Evolutionary conservation across 2,113 vertebrate genomes (phyloP).

Genomic region (Pagrus major): DNA sequence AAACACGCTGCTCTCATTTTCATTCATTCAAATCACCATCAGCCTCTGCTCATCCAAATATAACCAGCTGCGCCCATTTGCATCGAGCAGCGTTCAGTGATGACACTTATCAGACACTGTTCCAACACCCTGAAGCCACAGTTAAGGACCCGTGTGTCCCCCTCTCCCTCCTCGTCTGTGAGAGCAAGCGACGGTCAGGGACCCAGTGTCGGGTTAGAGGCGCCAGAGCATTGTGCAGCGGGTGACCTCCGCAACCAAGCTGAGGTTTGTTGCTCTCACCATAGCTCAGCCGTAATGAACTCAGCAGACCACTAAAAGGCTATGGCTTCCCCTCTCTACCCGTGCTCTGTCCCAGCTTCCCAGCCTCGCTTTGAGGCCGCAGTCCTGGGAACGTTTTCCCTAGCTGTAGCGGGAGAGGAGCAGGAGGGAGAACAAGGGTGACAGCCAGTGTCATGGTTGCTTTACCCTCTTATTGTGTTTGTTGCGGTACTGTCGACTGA

Average conservation of each 20-base stretch:
- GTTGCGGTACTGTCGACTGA: slow-evolving; percentile 7
- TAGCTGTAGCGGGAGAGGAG: neutral
- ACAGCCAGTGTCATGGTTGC: slow-evolving; percentile 9
- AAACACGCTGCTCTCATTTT: slow-evolving; percentile 64
- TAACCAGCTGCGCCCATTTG: slow-evolving; percentile 45
- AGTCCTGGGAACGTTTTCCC: slow-evolving; percentile 19
- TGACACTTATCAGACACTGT: slow-evolving; percentile 18
- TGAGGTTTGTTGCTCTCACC: slow-evolving; percentile 81
- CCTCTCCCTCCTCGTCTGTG: neutral
- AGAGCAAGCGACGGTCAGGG: slow-evolving; percentile 51
- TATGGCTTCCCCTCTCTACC: slow-evolving; percentile 70
- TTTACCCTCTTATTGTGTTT: slow-evolving; percentile 22
- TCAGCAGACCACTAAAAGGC: slow-evolving; percentile 80
- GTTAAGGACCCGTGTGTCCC: neutral
- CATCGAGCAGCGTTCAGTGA: slow-evolving; percentile 30
- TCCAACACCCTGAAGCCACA: slow-evolving; percentile 18
- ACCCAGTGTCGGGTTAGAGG: slow-evolving; percentile 72
- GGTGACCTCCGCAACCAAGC: slow-evolving; percentile 82
- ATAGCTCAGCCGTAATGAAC: slow-evolving; percentile 82
- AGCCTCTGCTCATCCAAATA: slow-evolving; percentile 37
- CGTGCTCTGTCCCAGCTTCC: slow-evolving; percentile 8
- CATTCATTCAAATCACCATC: slow-evolving; percentile 69
- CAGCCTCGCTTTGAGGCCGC: slow-evolving; percentile 17
- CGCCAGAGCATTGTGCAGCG: slow-evolving; percentile 76
- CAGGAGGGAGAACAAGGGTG: neutral